Base-by-base conservation (phyloP, 2,797 vertebrate genomes). In the Paguma larvata region DNA sequence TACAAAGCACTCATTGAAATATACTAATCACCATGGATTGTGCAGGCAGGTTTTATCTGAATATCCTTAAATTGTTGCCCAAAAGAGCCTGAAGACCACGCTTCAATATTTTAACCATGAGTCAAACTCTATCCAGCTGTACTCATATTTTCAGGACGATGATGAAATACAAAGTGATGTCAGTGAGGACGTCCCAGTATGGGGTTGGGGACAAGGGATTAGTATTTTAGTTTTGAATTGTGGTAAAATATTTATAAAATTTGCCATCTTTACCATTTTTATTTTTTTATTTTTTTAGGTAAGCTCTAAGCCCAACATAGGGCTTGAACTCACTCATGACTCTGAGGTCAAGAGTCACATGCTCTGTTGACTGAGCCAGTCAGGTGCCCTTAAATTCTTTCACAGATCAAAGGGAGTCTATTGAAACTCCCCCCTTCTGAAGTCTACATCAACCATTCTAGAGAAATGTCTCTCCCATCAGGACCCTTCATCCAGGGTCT, bases 131-230 rank as follows among this genome's bases (percentile, higher is more conserved):
- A 41, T 75, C 77, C 38, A 72, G 53, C 23, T 96, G 16, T 56
- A 89, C 21, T 79, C n/a, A 48, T n/a, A 87, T 70, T 92, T 93
- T 89, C n/a, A 93, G 65, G 56, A 85, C 72, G 85, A 89, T 89
- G 51, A 85, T 68, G 62, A 48, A 96, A 80, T 44, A 51, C 63
- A 44, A 93, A 89, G 13, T 46, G 44, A 23, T 87, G 23, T 85
- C 62, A 78, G 41, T 93, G 72, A 48, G n/a, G 53, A 89, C 46
- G 67, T 89, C 30, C 10, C 63, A 88, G 53, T 68, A 62, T 23
- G 9, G 34, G 14, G 1, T 65, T 89, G 63, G 23, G 23, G 53
- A 6, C 21, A 25, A 93, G 30, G 34, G 21, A 93, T 25, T 25
- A 62, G n/a, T 59, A 85, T 51, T 68, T 78, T 70, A n/a, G 34